A percentile compares a stretch with the other conserved stretches of the same genome.
Evolutionary conservation across 1,140 invertebrate genomes (phyloP).

Genomic region (Orchestia grillus): DNA sequence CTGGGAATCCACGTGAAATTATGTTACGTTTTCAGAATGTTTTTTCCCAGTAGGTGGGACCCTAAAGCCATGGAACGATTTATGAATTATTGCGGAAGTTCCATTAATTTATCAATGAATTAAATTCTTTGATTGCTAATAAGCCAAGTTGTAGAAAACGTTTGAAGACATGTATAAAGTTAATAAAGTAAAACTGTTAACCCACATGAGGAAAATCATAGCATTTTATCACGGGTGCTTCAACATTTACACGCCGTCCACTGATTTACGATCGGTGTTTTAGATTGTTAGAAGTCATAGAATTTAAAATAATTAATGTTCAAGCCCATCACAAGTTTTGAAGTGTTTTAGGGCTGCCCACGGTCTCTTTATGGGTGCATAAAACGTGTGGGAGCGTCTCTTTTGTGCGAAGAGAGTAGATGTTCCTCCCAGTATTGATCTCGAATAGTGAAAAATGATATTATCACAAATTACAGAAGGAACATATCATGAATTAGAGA

Average conservation of each 20-base stretch:
- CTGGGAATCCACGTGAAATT: neutral
- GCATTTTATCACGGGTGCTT: neutral
- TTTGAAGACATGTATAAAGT: neutral
- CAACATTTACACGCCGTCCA: neutral
- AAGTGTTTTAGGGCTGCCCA: neutral
- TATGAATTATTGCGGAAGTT: too few species aligned
- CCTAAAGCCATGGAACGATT: too few species aligned
- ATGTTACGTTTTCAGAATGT: neutral
- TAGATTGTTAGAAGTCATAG: neutral
- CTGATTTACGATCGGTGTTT: neutral
- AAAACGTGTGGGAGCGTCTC: neutral
- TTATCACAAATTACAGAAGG: too few species aligned
- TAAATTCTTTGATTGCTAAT: neutral
- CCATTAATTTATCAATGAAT: neutral
- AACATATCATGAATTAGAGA: too few species aligned
- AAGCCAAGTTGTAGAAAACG: neutral
- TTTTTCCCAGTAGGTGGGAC: too few species aligned
- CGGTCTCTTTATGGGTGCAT: neutral
- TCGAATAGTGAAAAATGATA: neutral
- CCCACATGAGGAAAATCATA: neutral
- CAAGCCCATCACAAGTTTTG: neutral
- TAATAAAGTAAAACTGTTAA: too few species aligned
- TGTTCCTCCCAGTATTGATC: neutral
- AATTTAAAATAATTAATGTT: neutral
- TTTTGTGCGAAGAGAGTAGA: neutral